phyloP scores from a whole-genome alignment of 2,797 vertebrate genomes.

The Coendou prehensilis region DNA sequence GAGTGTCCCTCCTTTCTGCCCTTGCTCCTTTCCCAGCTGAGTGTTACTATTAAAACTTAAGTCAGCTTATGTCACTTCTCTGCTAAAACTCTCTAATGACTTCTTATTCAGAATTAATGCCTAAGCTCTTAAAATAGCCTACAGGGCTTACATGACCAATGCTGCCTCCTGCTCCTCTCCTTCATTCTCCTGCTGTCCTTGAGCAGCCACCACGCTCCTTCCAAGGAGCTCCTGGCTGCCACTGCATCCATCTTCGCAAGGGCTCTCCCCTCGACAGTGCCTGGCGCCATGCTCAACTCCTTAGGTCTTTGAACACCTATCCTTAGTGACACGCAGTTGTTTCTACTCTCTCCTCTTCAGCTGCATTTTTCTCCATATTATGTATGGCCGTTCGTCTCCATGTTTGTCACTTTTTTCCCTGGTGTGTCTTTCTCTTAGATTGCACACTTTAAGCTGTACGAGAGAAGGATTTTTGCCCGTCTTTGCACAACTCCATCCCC shows the following conservation, averaged over 20 bases:
- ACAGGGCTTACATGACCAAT: not conserved
- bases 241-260: not conserved
- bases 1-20: not conserved
- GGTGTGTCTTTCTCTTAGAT: not conserved
- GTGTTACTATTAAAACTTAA: not conserved
- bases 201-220: not conserved
- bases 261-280: not conserved
- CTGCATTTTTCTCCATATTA: not conserved
- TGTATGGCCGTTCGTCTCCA: not conserved
- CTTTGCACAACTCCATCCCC: not conserved
- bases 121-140: slow-evolving; percentile 2
- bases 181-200: not conserved
- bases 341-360: not conserved
- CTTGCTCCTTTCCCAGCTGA: not conserved
- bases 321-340: not conserved
- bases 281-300: not conserved
- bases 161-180: not conserved
- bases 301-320: not conserved
- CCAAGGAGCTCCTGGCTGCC: no score
- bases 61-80: not conserved
- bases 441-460: not conserved
- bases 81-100: not conserved
- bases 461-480: not conserved
- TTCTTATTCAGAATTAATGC: slow-evolving; percentile 10
- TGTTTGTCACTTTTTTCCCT: not conserved